phyloP scores from a whole-genome alignment of 1,140 invertebrate species.

The Venturia canescens region DNA sequence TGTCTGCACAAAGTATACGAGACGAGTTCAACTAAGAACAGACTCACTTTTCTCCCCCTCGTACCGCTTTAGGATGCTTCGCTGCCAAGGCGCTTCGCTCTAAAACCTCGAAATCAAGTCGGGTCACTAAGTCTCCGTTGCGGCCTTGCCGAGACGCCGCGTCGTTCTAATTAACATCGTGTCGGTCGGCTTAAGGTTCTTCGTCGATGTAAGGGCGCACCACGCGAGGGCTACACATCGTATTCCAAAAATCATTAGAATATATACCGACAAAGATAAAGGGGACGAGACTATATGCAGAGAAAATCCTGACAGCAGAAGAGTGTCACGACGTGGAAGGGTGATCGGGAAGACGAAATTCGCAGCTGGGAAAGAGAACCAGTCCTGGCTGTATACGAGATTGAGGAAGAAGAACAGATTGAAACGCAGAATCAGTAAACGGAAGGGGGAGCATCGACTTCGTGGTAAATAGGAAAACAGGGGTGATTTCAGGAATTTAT shows the following conservation, averaged over 20 bases:
- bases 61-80: slow-evolving; percentile 57
- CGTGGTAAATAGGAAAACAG: slow-evolving; percentile 44
- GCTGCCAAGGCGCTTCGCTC: slow-evolving; percentile 51
- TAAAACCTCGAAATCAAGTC: slow-evolving; percentile 72
- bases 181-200: slow-evolving; percentile 66
- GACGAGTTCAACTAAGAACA: slow-evolving; percentile 24
- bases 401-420: slow-evolving; percentile 30
- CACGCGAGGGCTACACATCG: slow-evolving; percentile 48
- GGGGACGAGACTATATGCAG: slow-evolving; percentile 1
- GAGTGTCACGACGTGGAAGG: slow-evolving; percentile 46
- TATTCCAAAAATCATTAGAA: slow-evolving; percentile 66
- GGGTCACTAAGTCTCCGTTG: slow-evolving; percentile 65
- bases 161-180: slow-evolving; percentile 71
- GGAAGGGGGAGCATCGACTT: slow-evolving; percentile 61
- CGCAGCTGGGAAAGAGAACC: slow-evolving; percentile 34
- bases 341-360: slow-evolving; percentile 15
- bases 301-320: slow-evolving; percentile 8
- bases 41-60: slow-evolving; percentile 18
- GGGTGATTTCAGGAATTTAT: slow-evolving; percentile 62
- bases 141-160: slow-evolving; percentile 57
- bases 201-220: slow-evolving; percentile 46
- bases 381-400: slow-evolving; percentile 6
- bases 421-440: slow-evolving; percentile 58
- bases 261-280: slow-evolving; percentile 11
- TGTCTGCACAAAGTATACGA: slow-evolving; percentile 17